Evolutionary conservation across 1,140 invertebrate genomes (phyloP).

Genomic region (Sycobia sp.): DNA sequence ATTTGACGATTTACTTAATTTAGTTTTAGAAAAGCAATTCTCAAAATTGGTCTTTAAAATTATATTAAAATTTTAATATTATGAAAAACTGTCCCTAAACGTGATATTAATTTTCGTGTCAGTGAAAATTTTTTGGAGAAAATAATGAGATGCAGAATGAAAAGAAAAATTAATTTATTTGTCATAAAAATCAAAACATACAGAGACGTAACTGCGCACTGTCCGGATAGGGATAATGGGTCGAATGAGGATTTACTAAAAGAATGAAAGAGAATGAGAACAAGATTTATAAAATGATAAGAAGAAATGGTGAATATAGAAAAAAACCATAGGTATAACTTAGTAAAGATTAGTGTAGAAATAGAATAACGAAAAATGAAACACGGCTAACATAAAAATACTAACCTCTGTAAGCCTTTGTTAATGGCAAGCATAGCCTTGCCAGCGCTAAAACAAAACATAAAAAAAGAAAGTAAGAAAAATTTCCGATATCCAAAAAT

Average conservation of each 20-base stretch:
- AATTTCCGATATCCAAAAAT: slow-evolving; percentile 25
- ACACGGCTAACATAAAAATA: slow-evolving; percentile 55
- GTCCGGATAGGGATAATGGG: slow-evolving; percentile 30
- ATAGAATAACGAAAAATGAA: slow-evolving; percentile 8
- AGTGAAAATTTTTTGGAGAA: background rate
- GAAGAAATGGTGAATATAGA: background rate
- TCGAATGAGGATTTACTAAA: slow-evolving; percentile 14
- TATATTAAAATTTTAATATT: background rate
- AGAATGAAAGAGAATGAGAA: slow-evolving; percentile 22
- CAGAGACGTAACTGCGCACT: slow-evolving; percentile 35
- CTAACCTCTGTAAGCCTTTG: slow-evolving; percentile 86
- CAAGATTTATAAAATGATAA: slow-evolving; percentile 8
- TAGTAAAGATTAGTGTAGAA: background rate
- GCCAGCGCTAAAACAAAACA: slow-evolving; percentile 73
- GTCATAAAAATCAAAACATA: slow-evolving; percentile 23
- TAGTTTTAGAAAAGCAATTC: no score
- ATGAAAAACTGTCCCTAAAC: slow-evolving; percentile 4
- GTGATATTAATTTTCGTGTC: slow-evolving; percentile 15
- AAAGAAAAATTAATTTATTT: slow-evolving; percentile 4
- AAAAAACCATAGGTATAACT: slow-evolving; percentile 4
- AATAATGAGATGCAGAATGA: slow-evolving; percentile 8
- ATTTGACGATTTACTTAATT: no score
- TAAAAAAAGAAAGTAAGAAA: slow-evolving; percentile 42
- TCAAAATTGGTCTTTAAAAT: slow-evolving; percentile 1
- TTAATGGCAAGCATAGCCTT: slow-evolving; percentile 87